Evolutionary conservation across 2,797 vertebrate genomes (phyloP).

Genomic region (Neosilurus mollespiculum): DNA sequence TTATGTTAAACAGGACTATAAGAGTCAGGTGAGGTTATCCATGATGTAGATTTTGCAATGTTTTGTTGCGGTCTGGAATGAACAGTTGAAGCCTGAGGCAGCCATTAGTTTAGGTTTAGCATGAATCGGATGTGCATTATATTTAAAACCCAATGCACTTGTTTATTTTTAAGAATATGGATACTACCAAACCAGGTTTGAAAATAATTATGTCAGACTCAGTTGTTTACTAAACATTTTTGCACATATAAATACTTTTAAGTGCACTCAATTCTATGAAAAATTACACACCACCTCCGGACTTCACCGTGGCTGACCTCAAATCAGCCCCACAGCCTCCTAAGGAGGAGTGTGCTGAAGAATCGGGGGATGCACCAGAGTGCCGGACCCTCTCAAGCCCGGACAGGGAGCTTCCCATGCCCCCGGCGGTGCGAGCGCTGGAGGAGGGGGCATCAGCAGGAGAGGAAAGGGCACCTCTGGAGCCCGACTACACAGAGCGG

Average conservation of each 20-base stretch:
- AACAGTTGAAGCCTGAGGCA: slow-evolving; percentile 27
- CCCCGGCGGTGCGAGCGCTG: slow-evolving; percentile 80
- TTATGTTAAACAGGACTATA: slow-evolving; percentile 21
- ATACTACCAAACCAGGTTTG: neutral
- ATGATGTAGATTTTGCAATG: slow-evolving; percentile 9
- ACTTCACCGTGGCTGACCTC: slow-evolving; percentile 48
- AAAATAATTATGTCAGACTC: slow-evolving; percentile 17
- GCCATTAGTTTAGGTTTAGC: slow-evolving; percentile 27
- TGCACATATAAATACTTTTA: neutral
- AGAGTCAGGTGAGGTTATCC: slow-evolving; percentile 13
- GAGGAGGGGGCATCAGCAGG: slow-evolving; percentile 78
- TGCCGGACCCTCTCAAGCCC: slow-evolving; percentile 77
- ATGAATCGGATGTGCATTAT: slow-evolving; percentile 45
- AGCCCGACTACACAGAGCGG: slow-evolving; percentile 86
- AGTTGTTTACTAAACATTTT: neutral
- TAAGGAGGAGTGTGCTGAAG: slow-evolving; percentile 43
- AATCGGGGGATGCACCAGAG: slow-evolving; percentile 73
- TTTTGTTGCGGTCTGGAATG: neutral
- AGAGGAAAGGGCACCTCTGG: slow-evolving; percentile 79
- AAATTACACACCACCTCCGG: neutral
- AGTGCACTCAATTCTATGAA: slow-evolving; percentile 1
- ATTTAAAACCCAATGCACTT: neutral
- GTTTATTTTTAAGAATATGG: slow-evolving; percentile 3
- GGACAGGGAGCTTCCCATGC: slow-evolving; percentile 84
- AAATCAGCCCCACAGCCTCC: slow-evolving; percentile 41